Evolutionary conservation across 2,113 vertebrate genomes (phyloP), one percentile per base, ranked within the genome.

Genomic region (Collichthys lucidus): DNA sequence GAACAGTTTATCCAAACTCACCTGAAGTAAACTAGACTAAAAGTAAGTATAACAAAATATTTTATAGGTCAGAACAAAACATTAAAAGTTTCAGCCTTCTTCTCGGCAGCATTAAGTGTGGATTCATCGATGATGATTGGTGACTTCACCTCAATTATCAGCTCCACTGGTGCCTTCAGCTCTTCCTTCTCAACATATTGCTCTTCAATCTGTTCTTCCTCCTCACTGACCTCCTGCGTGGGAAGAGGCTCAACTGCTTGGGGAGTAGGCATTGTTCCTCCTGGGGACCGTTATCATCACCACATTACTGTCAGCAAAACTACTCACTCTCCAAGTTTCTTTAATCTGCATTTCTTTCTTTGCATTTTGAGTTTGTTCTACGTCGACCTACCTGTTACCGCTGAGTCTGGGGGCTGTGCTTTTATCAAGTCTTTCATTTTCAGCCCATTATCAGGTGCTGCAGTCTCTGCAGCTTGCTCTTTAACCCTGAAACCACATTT

Each of bases 81-180:
- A 10, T 5, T 12, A 59, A 29, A 4, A 62, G 12, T 17, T 31
- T 1, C 63, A 26, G 29, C 42, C 6, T 1, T 19, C 11, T 24
- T 59, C 29, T 77, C 24, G 35, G 7, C 60, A 50, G 77, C 47
- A n/a, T 50, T 4, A 46, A 56, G 31, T 35, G 65, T 67, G 49
- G 6, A 64, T 57, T 62, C n/a, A 49, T 0, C 56, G 62, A 53
- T 26, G 44, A 50, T 10, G 29, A 35, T 24, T 9, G n/a, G 66
- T 63, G 42, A 56, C 12, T 78, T 93, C 90, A 96, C 94, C 94
- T 96, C 88, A 56, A 92, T 92, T 85, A 95, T 90, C 69, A 96
- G 86, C 78, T 94, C 91, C 73, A 95, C 70, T 8, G 96, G 95
- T 78, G 95, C 94, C 42, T n/a, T 90, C 17, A 53, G 47, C 11